These are phyloP conservation scores for Theonella swinhoei DNA, from an alignment of 37 sponge, comb jelly and placozoan species.

Conservation along the genomic window DNA sequence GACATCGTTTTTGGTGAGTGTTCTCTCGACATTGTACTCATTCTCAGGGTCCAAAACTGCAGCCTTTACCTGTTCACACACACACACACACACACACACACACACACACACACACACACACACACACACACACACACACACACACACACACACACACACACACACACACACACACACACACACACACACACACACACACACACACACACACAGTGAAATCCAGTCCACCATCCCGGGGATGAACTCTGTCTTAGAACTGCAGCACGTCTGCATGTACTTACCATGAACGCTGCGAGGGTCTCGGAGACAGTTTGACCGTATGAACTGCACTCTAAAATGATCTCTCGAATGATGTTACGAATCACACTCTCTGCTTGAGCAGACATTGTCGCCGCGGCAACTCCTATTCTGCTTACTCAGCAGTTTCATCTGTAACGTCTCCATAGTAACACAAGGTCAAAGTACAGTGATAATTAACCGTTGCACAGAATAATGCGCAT, in stretches of 20 bases:
- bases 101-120: slow-evolving; percentile 18
- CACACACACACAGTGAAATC: neutral
- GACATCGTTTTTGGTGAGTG: slow-evolving; percentile 95
- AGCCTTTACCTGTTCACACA: slow-evolving; percentile 80
- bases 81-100: slow-evolving; percentile 27
- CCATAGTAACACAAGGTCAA: no score
- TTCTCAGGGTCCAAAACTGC: slow-evolving; percentile 97
- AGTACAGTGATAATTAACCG: no score
- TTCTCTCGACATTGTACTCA: slow-evolving; percentile 92
- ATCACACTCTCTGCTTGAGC: slow-evolving; percentile 98
- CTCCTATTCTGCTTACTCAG: no score
- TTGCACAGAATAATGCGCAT: no score
- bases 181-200: slow-evolving; percentile 12
- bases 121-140: neutral
- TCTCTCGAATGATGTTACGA: slow-evolving; percentile 94
- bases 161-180: slow-evolving; percentile 16
- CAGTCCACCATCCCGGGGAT: neutral
- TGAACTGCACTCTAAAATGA: slow-evolving; percentile 82
- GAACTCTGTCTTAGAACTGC: neutral
- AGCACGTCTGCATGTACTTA: slow-evolving; percentile 55
- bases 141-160: slow-evolving; percentile 19
- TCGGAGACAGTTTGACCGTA: slow-evolving; percentile 89
- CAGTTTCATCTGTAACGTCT: no score
- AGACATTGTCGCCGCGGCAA: slow-evolving; percentile 7
- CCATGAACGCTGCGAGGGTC: slow-evolving; percentile 98